Evolutionary conservation across 92 coral and sea anemone genomes (phyloP).

Genomic region (Plumapathes pennacea): DNA sequence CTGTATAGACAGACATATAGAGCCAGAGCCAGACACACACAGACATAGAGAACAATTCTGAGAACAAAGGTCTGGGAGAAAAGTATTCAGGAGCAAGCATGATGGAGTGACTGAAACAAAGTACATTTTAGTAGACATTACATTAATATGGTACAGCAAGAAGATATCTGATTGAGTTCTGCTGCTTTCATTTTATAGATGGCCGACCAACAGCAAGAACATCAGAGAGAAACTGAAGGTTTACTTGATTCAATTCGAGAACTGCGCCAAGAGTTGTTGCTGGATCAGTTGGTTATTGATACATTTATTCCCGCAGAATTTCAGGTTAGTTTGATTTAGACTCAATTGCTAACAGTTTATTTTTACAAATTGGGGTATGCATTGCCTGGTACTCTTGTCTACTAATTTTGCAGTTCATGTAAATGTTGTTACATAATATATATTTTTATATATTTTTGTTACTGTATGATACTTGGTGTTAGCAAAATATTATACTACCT

Average conservation of each 20-base stretch:
- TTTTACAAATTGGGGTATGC: background rate
- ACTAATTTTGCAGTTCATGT: background rate
- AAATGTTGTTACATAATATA: background rate
- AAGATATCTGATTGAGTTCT: too few relatives aligned
- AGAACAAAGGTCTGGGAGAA: too few relatives aligned
- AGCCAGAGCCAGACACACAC: too few relatives aligned
- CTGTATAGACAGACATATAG: too few relatives aligned
- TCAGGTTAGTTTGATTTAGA: conserved; percentile 56
- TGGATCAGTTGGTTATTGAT: conserved; percentile 79
- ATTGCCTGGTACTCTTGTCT: background rate
- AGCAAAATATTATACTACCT: background rate
- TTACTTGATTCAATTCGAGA: conserved; percentile 91
- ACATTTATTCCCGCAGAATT: conserved; percentile 87
- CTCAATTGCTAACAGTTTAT: background rate
- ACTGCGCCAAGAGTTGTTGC: conserved; percentile 79
- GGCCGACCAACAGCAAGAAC: conserved; percentile 97
- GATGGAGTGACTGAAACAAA: background rate
- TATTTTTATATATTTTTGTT: background rate
- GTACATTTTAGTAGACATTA: background rate
- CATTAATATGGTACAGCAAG: background rate
- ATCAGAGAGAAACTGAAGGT: conserved; percentile 97
- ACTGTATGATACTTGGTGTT: background rate
- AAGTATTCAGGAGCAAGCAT: too few relatives aligned
- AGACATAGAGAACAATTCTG: too few relatives aligned
- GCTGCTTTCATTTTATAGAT: conserved; percentile 67